Evolutionary conservation across 2,113 vertebrate genomes (phyloP).

Genomic region (Neogale vison): DNA sequence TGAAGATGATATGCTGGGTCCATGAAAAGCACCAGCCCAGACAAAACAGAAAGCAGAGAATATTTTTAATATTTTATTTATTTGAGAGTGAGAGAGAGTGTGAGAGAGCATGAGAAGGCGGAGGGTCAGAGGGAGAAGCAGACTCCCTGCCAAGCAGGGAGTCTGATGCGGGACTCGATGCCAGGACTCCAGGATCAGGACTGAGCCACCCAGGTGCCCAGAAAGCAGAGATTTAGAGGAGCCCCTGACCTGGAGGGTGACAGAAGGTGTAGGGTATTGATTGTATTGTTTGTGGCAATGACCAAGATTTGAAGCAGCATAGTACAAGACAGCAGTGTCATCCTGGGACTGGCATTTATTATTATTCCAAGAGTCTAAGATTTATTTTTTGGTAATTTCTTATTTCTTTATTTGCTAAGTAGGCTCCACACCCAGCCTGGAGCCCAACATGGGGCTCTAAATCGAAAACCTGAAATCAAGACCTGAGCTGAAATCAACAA

Average conservation of each 20-base stretch:
- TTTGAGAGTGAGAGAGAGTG: no score
- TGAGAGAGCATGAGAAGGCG: no score
- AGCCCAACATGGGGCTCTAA: not conserved
- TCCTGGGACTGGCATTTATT: not conserved
- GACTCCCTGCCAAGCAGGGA: no score
- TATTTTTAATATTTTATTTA: no score
- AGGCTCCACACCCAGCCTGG: not conserved
- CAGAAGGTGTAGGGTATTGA: not conserved
- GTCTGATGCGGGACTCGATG: no score
- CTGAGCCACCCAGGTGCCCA: no score
- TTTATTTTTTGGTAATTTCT: not conserved
- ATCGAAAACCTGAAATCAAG: not conserved
- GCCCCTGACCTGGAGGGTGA: not conserved
- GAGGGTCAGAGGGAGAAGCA: no score
- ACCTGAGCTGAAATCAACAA: not conserved
- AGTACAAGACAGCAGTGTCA: not conserved
- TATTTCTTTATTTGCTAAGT: not conserved
- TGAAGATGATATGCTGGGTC: not conserved
- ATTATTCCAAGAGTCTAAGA: not conserved
- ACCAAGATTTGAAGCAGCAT: not conserved
- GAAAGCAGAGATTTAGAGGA: not conserved
- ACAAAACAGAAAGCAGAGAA: not conserved
- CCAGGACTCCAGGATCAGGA: no score
- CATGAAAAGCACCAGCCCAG: not conserved
- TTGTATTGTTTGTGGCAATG: not conserved